Evolutionary conservation across 2,888 invertebrate species (phyloP).

Genomic region (Hymenopus coronatus): DNA sequence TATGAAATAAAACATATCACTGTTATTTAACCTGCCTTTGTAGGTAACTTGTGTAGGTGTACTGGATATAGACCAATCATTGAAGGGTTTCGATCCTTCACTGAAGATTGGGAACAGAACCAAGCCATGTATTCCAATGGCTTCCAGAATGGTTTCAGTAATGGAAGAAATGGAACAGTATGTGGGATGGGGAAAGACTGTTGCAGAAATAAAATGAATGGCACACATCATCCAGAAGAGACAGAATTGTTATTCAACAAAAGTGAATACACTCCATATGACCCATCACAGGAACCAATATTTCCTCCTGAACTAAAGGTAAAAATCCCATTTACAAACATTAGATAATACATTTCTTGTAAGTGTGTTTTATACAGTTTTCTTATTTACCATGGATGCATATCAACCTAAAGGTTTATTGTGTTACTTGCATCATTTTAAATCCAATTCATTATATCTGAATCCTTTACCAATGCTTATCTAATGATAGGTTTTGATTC

Average conservation of each 20-base stretch:
- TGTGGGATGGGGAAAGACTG: slow-evolving; percentile 67
- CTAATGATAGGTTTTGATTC: no score
- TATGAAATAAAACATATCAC: no score
- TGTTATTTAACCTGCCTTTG: slow-evolving; percentile 15
- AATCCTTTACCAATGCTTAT: no score
- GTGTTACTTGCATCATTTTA: no score
- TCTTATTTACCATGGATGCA: no score
- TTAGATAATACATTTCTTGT: no score
- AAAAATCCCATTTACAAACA: neutral
- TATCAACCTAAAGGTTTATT: no score
- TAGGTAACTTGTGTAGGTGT: slow-evolving; percentile 80
- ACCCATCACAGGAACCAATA: slow-evolving; percentile 83
- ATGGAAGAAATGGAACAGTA: slow-evolving; percentile 39
- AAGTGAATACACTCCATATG: slow-evolving; percentile 66
- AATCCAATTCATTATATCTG: no score
- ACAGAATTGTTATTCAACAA: slow-evolving; percentile 54
- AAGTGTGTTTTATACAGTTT: no score
- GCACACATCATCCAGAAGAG: slow-evolving; percentile 16
- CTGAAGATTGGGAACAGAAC: slow-evolving; percentile 66
- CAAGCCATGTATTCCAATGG: slow-evolving; percentile 39
- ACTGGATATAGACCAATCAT: slow-evolving; percentile 93
- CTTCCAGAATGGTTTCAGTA: neutral
- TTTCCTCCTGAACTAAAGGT: slow-evolving; percentile 85
- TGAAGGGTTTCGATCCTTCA: slow-evolving; percentile 84
- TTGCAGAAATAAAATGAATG: slow-evolving; percentile 52